These are phyloP conservation scores for Ectropis crepuscularia DNA, from an alignment of 2,888 invertebrate species.

Conservation along the genomic window DNA sequence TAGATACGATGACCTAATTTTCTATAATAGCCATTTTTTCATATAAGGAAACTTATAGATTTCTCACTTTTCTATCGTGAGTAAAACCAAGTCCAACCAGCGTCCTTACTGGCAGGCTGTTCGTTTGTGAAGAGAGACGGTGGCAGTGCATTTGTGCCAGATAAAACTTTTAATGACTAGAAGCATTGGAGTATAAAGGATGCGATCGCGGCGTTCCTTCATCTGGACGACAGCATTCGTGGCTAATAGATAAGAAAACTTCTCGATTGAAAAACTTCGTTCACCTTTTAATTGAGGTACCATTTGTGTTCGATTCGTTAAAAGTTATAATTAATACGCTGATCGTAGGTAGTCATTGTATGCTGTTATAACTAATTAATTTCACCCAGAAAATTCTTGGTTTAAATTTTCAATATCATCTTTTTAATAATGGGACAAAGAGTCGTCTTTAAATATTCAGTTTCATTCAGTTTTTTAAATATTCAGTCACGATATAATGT, in stretches of 20 bases:
- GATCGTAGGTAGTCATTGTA: no score
- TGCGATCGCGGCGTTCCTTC: constrained; percentile 55
- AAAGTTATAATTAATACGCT: constrained; percentile 14
- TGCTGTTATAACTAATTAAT: no score
- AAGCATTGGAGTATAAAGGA: constrained; percentile 62
- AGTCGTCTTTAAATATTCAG: no score
- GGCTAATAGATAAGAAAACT: constrained; percentile 65
- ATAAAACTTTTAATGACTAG: constrained; percentile 73
- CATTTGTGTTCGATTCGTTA: constrained; percentile 30
- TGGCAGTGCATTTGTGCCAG: constrained; percentile 64
- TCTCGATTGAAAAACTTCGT: constrained; percentile 57
- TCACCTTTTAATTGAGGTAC: constrained; percentile 41
- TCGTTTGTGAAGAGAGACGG: constrained; percentile 30
- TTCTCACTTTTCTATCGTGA: no score
- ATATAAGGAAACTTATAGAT: no score
- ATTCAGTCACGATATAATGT: no score
- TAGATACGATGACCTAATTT: no score
- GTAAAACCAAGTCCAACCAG: not conserved
- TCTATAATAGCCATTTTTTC: no score
- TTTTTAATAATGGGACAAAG: no score
- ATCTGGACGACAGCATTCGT: constrained; percentile 55
- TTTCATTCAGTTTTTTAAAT: no score
- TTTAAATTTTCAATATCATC: no score
- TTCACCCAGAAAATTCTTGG: no score
- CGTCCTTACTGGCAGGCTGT: constrained; percentile 21